Conservation (phyloP, 2,113 vertebrate species). For the Hyaena hyaena region DNA sequence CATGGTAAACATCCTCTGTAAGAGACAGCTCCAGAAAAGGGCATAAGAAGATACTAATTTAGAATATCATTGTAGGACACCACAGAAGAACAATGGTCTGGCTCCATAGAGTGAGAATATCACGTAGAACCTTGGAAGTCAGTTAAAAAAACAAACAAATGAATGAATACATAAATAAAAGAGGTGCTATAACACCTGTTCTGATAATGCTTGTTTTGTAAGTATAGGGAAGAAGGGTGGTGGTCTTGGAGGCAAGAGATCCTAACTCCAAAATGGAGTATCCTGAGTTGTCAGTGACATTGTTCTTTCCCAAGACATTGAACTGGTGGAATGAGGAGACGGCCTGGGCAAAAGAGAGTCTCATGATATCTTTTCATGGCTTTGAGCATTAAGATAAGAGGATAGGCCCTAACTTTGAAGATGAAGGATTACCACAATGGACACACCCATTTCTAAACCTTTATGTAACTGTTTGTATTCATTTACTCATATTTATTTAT, state of each 20-base stretch:
- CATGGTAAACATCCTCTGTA: background rate
- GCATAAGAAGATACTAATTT: background rate
- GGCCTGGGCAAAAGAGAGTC: background rate
- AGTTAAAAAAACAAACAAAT: background rate
- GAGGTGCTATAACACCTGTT: background rate
- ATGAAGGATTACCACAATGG: background rate
- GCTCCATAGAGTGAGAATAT: background rate
- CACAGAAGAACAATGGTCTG: background rate
- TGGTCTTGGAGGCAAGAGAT: background rate
- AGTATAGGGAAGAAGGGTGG: background rate
- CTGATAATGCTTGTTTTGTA: background rate
- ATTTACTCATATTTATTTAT: background rate
- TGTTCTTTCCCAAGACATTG: background rate
- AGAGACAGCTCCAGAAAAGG: background rate
- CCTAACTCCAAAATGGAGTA: background rate
- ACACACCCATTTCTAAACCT: background rate
- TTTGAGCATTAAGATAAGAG: background rate
- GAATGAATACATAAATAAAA: background rate
- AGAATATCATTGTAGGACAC: background rate
- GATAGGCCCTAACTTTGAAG: background rate
- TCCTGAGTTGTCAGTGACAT: background rate
- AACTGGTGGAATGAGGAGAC: background rate
- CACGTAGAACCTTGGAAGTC: background rate
- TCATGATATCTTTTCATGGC: background rate
- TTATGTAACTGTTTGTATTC: background rate